Evolutionary conservation across 92 coral and sea anemone species (phyloP).

Genomic region (Zoanthus sociatus): DNA sequence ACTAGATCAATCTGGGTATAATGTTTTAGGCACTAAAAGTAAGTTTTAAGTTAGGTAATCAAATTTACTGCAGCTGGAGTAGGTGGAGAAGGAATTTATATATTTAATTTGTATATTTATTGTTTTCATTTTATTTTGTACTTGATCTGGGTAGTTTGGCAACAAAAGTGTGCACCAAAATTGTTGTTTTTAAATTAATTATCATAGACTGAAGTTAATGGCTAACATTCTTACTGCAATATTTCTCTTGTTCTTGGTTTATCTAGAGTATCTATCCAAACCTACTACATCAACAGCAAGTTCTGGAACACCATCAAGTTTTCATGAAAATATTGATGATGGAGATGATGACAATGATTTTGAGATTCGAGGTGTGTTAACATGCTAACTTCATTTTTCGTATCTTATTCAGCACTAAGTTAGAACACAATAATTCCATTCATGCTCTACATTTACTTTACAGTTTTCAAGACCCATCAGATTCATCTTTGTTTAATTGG

Average conservation of each 20-base stretch:
- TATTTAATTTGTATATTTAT: no score
- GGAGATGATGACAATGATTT: conserved; percentile 53
- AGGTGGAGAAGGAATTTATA: no score
- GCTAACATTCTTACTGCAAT: not conserved
- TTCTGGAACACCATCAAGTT: conserved; percentile 38
- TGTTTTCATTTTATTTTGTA: no score
- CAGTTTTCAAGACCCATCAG: no score
- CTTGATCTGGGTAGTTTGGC: no score
- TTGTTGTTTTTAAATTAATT: not conserved
- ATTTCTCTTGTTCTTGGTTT: not conserved
- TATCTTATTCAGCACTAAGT: not conserved
- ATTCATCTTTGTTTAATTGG: no score
- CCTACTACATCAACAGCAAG: conserved; percentile 24
- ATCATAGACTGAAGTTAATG: not conserved
- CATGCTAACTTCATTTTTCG: not conserved
- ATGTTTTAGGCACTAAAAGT: no score
- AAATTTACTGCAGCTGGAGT: no score
- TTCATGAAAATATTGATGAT: conserved; percentile 9
- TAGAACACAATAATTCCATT: not conserved
- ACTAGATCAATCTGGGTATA: no score
- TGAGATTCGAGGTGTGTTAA: conserved; percentile 38
- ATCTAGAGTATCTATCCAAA: conserved; percentile 28
- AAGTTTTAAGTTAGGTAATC: no score
- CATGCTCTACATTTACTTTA: not conserved
- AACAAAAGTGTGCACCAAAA: no score